These are phyloP conservation scores for Oligia strigilis DNA, from an alignment of 2,888 invertebrate species.

Conservation along the genomic window DNA sequence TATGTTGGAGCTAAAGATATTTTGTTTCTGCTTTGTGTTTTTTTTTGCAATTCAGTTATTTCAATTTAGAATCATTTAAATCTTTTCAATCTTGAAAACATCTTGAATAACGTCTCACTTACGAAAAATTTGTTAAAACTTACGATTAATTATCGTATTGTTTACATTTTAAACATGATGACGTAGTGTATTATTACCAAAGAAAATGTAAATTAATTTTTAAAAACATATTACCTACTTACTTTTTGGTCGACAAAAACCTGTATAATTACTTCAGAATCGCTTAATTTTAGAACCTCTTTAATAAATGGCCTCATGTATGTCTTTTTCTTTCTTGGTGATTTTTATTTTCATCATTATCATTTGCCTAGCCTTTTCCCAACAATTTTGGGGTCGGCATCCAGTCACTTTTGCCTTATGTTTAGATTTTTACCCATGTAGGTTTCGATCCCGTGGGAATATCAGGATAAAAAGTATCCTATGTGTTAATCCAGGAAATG, in stretches of 20 bases:
- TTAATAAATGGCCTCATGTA: background rate
- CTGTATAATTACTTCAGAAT: too few relatives aligned
- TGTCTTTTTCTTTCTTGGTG: background rate
- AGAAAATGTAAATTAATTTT: too few relatives aligned
- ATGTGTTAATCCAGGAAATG: too few relatives aligned
- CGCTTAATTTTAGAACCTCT: background rate
- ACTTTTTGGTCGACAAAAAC: background rate
- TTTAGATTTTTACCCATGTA: background rate
- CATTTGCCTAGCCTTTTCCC: background rate
- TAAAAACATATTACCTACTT: background rate
- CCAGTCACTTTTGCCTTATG: background rate
- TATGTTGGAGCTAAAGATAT: too few relatives aligned
- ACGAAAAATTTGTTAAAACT: background rate
- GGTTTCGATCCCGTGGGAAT: too few relatives aligned
- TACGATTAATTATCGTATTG: constrained; percentile 3
- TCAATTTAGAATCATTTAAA: background rate
- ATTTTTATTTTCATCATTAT: background rate
- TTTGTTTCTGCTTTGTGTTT: too few relatives aligned
- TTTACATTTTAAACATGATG: too few relatives aligned
- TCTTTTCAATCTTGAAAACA: constrained; percentile 12
- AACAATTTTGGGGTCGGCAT: background rate
- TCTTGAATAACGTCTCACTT: background rate
- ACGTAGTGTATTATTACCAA: too few relatives aligned
- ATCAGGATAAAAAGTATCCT: too few relatives aligned
- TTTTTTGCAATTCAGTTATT: background rate